A percentile compares a stretch with the other conserved stretches of the same genome.
Evolutionary conservation across 2,113 vertebrate genomes (phyloP).

Genomic region (Chlorodrepanis virens): DNA sequence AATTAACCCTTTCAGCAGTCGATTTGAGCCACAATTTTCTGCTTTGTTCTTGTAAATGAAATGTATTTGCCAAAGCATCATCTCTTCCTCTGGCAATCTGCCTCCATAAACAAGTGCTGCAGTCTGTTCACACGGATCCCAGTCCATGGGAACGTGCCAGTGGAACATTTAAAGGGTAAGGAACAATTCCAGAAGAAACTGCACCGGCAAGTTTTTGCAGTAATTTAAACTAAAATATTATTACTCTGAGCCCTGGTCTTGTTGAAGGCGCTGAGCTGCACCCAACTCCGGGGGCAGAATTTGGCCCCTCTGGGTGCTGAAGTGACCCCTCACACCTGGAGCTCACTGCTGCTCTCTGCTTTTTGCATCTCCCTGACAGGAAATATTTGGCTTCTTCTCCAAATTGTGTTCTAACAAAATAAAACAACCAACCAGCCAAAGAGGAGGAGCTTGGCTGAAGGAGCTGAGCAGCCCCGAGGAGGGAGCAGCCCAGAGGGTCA

Average conservation of each 20-base stretch:
- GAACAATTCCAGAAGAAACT: not conserved
- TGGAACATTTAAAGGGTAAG: not conserved
- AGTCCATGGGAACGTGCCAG: not conserved
- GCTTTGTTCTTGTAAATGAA: not conserved
- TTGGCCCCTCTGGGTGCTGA: not conserved
- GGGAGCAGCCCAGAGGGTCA: not conserved
- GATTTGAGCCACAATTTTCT: not conserved
- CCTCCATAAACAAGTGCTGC: not conserved
- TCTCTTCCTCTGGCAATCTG: not conserved
- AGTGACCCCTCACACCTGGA: not conserved
- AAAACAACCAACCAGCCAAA: not conserved
- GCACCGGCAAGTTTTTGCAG: not conserved
- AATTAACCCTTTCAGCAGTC: not conserved
- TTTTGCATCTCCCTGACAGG: not conserved
- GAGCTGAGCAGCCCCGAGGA: fast-evolving
- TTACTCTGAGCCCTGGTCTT: not conserved
- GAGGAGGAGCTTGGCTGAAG: not conserved
- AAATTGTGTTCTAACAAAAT: not conserved
- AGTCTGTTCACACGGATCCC: not conserved
- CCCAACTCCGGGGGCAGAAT: not conserved
- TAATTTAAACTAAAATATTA: not conserved
- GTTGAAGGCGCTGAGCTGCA: not conserved
- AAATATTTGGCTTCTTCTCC: not conserved
- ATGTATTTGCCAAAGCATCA: not conserved
- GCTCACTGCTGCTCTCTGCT: not conserved